Percentiles rank a stretch among this genome's conserved stretches.
These are phyloP conservation scores for Somateria mollissima DNA, from an alignment of 2,797 vertebrate species.

Conservation along the genomic window DNA sequence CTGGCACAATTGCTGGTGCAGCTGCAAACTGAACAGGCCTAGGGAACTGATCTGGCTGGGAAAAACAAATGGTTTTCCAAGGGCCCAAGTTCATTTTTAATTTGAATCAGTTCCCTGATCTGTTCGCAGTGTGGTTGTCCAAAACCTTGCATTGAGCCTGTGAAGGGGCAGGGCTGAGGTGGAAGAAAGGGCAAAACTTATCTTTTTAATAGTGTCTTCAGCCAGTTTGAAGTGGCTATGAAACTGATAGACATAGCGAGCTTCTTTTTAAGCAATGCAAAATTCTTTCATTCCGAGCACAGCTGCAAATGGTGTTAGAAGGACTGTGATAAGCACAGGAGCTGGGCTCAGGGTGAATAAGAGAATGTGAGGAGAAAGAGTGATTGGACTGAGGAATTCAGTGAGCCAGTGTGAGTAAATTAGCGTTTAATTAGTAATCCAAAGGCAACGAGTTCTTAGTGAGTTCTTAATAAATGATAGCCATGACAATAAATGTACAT, in stretches of 20 bases:
- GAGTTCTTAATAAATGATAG: constrained; percentile 16
- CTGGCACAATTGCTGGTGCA: constrained; percentile 54
- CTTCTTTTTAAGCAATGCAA: not conserved
- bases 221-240: not conserved
- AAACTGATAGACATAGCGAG: not conserved
- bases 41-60: constrained; percentile 2
- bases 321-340: not conserved
- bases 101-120: constrained; percentile 45
- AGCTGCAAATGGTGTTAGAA: not conserved
- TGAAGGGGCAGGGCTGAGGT: not conserved
- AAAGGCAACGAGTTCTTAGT: constrained; percentile 10
- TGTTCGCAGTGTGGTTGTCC: not conserved
- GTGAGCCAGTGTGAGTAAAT: constrained; percentile 4
- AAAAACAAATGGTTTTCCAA: constrained; percentile 15
- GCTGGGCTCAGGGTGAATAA: not conserved
- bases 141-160: not conserved
- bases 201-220: constrained; percentile 1
- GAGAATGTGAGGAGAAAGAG: not conserved
- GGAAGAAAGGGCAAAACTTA: not conserved
- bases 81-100: constrained; percentile 12
- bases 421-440: constrained; percentile 38
- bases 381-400: not conserved
- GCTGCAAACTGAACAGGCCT: not conserved
- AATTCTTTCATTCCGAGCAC: not conserved
- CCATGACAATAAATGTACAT: not conserved